phyloP scores from a whole-genome alignment of 2,113 vertebrate species.

The Pelusios castaneus region DNA sequence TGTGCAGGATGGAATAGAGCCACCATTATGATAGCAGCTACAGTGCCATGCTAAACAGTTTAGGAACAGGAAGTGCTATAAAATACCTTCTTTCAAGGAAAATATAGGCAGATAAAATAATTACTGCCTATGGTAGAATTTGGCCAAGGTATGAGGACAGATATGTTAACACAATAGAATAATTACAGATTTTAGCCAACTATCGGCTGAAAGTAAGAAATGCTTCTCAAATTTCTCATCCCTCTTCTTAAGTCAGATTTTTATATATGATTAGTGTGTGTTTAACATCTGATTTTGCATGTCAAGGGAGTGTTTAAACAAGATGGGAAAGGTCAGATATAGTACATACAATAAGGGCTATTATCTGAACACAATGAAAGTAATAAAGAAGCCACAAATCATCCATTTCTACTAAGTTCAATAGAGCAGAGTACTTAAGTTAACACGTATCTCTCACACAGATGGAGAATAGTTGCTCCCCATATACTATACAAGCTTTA shows the following conservation, averaged over 20 bases:
- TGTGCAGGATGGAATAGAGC: not conserved
- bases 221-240: too few species aligned
- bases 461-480: not conserved
- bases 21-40: rapidly evolving
- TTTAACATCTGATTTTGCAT: not conserved
- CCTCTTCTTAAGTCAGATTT: not conserved
- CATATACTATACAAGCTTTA: not conserved
- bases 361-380: rapidly evolving
- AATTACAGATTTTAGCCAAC: not conserved
- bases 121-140: not conserved
- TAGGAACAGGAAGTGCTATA: not conserved
- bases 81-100: not conserved
- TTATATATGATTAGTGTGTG: not conserved
- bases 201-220: too few species aligned
- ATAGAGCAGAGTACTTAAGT: not conserved
- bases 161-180: not conserved
- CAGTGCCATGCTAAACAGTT: not conserved
- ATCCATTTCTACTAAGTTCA: not conserved
- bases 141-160: not conserved
- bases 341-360: not conserved
- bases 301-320: not conserved
- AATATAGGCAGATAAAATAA: not conserved
- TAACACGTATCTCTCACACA: rapidly evolving
- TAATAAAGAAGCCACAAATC: not conserved
- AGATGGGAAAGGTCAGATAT: not conserved